Evolutionary conservation across 2,797 vertebrate genomes (phyloP), one percentile per base, ranked within the genome.

Genomic region (Sitta carolinensis): DNA sequence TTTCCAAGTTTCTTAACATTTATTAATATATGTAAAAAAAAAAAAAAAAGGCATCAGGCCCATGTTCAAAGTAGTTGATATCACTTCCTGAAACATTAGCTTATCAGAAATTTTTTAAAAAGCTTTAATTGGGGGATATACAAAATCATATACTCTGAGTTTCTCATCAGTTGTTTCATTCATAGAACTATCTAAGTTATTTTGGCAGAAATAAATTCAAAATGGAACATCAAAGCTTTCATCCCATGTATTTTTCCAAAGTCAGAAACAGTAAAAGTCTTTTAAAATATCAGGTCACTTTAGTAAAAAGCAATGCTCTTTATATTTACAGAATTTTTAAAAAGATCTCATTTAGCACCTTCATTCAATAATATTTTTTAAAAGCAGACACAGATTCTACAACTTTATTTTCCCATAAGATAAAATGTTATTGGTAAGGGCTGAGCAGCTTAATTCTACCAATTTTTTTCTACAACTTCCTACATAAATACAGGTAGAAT

Each of bases 141-240:
- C 22, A 84, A 89, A 89, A 59, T 87, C 11, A 40, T 59, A 69
- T 79, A 73, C 59, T 73, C 51, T 63, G 63, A 89, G 7, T 84
- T 95, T 87, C 78, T 79, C 81, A 70, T 89, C 63, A 82, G 23
- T 61, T 83, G 29, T 19, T 36, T 83, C 26, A 87, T 83, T 96
- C 78, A 79, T 75, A 84, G 64, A 91, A 69, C 63, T 82, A 80
- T 85, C 52, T 47, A 72, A 84, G 45, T 52, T 82, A 74, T 95
- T 91, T 90, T 92, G 81, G 67, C 45, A 70, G 48, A 89, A 91
- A 76, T 52, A 67, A 77, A 13, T 77, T 73, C 38, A 89, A 67
- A 50, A 79, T 79, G 43, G n/a, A 90, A 45, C 27, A 59, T 14
- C 26, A n/a, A 79, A 29, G 3, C 30, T 89, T 89, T 93, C 42